phyloP scores from a whole-genome alignment of 2,797 vertebrate genomes.

The Acanthurus leucopareius region DNA sequence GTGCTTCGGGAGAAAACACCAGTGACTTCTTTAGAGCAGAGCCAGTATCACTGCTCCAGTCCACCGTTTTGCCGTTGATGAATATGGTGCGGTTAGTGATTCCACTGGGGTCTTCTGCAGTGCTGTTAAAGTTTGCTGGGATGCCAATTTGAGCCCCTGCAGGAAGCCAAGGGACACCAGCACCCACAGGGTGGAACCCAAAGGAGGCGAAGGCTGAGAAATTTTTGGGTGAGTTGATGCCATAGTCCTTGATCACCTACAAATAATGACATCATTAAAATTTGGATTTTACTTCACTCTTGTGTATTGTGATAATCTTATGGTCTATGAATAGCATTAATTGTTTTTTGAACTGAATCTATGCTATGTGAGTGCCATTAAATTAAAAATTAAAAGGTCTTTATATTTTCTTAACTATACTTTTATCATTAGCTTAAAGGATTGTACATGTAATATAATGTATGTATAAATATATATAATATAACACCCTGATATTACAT shows the following conservation, averaged over 20 bases:
- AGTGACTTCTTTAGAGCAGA: slow-evolving; percentile 86
- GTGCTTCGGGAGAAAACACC: slow-evolving; percentile 87
- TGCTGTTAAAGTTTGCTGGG: slow-evolving; percentile 91
- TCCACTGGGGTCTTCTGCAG: slow-evolving; percentile 72
- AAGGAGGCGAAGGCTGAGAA: slow-evolving; percentile 90
- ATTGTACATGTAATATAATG: not conserved
- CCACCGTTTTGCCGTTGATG: slow-evolving; percentile 86
- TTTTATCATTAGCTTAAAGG: not conserved
- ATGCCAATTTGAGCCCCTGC: slow-evolving; percentile 90
- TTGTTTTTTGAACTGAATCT: not conserved
- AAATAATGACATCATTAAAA: slow-evolving; percentile 4
- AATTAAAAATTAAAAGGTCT: not conserved
- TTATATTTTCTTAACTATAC: not conserved
- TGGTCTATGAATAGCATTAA: not conserved
- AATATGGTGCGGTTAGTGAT: slow-evolving; percentile 86
- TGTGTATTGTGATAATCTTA: too few species aligned
- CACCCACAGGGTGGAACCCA: slow-evolving; percentile 91
- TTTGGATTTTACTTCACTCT: not conserved
- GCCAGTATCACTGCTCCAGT: slow-evolving; percentile 88
- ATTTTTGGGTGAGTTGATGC: slow-evolving; percentile 68
- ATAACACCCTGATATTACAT: not conserved
- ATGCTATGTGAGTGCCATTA: not conserved
- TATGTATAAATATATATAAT: too few species aligned
- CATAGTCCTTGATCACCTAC: slow-evolving; percentile 86
- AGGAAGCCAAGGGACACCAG: slow-evolving; percentile 92